A percentile compares a stretch with the other conserved stretches of the same genome.
Evolutionary conservation across 1,140 invertebrate species (phyloP).

Genomic region (Formica selysi): DNA sequence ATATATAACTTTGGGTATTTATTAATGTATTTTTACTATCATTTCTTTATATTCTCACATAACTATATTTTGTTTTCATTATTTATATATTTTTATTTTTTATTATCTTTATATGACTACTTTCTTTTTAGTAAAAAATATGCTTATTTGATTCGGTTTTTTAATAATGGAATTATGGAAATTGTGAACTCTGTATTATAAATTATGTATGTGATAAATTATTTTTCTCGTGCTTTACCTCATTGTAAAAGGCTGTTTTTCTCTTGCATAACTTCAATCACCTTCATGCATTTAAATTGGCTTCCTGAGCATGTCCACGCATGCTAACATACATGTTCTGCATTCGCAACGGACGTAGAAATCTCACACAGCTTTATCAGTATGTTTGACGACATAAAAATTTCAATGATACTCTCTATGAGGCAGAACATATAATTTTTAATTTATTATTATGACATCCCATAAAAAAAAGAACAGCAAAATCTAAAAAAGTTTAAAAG

Average conservation of each 20-base stretch:
- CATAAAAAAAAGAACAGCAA: not conserved
- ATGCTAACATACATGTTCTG: not conserved
- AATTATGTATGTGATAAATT: not conserved
- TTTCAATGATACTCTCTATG: not conserved
- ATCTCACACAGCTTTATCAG: not conserved
- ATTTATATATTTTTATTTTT: not conserved
- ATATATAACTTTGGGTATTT: too few relatives aligned
- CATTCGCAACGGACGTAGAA: constrained; percentile 14
- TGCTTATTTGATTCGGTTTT: not conserved
- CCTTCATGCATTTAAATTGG: constrained; percentile 60
- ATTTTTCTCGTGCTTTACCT: not conserved
- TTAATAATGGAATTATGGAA: not conserved
- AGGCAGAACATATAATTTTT: not conserved
- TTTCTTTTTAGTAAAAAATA: not conserved
- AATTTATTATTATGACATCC: not conserved
- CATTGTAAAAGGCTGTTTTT: constrained; percentile 24
- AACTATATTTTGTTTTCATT: too few relatives aligned
- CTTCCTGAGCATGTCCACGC: constrained; percentile 20
- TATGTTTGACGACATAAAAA: constrained; percentile 3
- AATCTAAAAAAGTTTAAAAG: not conserved
- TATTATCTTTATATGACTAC: not conserved
- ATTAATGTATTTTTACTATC: too few relatives aligned
- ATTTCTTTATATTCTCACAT: not conserved
- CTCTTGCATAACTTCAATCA: constrained; percentile 46
- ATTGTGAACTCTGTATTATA: constrained; percentile 2